Evolutionary conservation across 2,113 vertebrate genomes (phyloP), one percentile per base, ranked within the genome.

Genomic region (Asarcornis scutulata): DNA sequence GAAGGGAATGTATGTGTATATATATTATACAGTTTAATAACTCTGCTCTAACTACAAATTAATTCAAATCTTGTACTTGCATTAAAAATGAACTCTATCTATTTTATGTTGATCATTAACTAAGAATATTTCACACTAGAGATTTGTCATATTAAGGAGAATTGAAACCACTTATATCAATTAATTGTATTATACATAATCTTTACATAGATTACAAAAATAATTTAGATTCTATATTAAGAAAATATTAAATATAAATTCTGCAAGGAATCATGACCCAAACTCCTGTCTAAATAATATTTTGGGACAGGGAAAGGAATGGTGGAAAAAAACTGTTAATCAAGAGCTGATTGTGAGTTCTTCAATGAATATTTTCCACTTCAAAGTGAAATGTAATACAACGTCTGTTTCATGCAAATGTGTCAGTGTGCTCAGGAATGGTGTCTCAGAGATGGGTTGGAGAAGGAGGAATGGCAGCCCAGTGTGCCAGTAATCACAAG

Each of bases 81-180:
- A 98, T 98, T 98, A 98, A 98, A 98, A 98, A 98, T 98, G 98
- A 98, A 98, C 98, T 98, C 98, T 98, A 97, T 97, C 97, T 97
- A 97, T 98, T 98, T 98, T 98, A 98, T 98, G 98, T 98, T 98
- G 98, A 98, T 98, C 98, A 98, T 98, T 98, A 98, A 98, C 97
- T 97, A 98, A 97, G 98, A 98, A 98, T 98, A 98, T 98, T 98
- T 98, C 98, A 98, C 98, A 98, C 98, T 97, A 95, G 98, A 98
- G 98, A 98, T 98, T 98, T 98, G 98, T 98, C 98, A 98, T 98
- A 98, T 98, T 98, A 98, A 98, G 97, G 97, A 97, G 98, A 98
- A 98, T 97, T 98, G 98, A 98, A 98, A 98, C 96, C 98, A 98
- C 98, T 98, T 98, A 98, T 98, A 98, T 98, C 98, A 98, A 98